Base-by-base conservation (phyloP, 2,113 vertebrate genomes). In the Hippocampus zosterae region DNA sequence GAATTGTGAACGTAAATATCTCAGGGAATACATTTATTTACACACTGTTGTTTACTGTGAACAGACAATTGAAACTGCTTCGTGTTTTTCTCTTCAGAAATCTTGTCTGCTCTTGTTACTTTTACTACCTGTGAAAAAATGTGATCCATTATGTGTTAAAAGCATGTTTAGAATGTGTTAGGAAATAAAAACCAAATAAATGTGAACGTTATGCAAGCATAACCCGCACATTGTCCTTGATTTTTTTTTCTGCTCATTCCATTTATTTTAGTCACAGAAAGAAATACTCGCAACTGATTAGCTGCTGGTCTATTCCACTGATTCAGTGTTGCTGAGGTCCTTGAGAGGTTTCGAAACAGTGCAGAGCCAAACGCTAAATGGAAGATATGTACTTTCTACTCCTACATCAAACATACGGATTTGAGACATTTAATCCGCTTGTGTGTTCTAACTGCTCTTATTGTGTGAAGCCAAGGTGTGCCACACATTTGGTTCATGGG, bases 121-220 rank as follows among this genome's bases (percentile, higher is more conserved):
- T 91, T 94, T 91, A 98, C 96, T 98, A 97, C 96, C 96, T 97
- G 94, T 97, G 94, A 95, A 95, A 94, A 94, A 96, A 90, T 96
- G 94, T 97, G 96, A 96, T 93, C 94, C 94, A 92, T 81, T 94
- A 93, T 91, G 93, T 96, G 93, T 96, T 95, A 81, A 94, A 93
- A 93, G 95, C 95, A 97, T 98, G 96, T 97, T 94, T 98, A 97
- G 95, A 92, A 87, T 95, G 92, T 95, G 88, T 95, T 97, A 97
- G 95, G 92, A 94, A 94, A 94, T 93, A 92, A 68, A 96, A 97
- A 92, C 84, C 85, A 95, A 98, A 98, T 98, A 98, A 98, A 98
- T 95, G 95, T 98, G 95, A 97, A 94, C 86, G 90, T 95, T 94
- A 95, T 94, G 93, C 94, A 94, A 93, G 25, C 87, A 81, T 86